A percentile compares a stretch with the other conserved stretches of the same genome.
Conservation (phyloP, 2,888 invertebrate genomes). For the Megamerina dolium region DNA sequence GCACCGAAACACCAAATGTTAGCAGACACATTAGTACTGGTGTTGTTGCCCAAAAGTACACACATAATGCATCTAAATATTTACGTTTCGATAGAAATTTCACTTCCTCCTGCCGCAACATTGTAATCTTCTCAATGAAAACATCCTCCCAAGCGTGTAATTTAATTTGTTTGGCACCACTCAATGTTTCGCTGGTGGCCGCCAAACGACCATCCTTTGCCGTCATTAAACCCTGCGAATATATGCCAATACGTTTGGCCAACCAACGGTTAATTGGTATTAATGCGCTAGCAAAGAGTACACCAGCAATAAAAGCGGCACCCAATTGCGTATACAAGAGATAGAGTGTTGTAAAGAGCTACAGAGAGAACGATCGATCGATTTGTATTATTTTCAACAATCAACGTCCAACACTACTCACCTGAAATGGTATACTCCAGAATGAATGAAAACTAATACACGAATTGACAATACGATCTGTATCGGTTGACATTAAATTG, state of each 20-base stretch:
- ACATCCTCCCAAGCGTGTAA: slow-evolving; percentile 90
- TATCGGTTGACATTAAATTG: slow-evolving; percentile 95
- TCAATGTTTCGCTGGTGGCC: slow-evolving; percentile 77
- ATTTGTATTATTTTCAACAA: not conserved
- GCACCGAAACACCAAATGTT: slow-evolving; percentile 72
- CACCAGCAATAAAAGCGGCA: slow-evolving; percentile 82
- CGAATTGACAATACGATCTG: slow-evolving; percentile 90
- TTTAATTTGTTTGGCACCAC: slow-evolving; percentile 85
- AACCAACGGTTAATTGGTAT: slow-evolving; percentile 90
- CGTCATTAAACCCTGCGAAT: slow-evolving; percentile 83
- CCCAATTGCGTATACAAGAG: slow-evolving; percentile 86
- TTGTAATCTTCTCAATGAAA: slow-evolving; percentile 66
- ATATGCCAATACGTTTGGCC: slow-evolving; percentile 78
- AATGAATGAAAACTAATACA: slow-evolving; percentile 93
- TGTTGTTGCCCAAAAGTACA: slow-evolving; percentile 98
- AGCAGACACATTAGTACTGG: slow-evolving; percentile 84
- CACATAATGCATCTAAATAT: slow-evolving; percentile 94
- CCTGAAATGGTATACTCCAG: slow-evolving; percentile 81
- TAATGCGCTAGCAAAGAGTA: slow-evolving; percentile 75
- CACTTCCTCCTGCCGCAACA: slow-evolving; percentile 64
- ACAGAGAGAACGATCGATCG: slow-evolving; percentile 35
- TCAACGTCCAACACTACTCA: no score
- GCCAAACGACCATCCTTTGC: slow-evolving; percentile 87
- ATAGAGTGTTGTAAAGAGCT: slow-evolving; percentile 75
- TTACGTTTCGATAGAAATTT: slow-evolving; percentile 77